Conservation (phyloP, 2,797 vertebrate species). For the Tympanoctomys barrerae region DNA sequence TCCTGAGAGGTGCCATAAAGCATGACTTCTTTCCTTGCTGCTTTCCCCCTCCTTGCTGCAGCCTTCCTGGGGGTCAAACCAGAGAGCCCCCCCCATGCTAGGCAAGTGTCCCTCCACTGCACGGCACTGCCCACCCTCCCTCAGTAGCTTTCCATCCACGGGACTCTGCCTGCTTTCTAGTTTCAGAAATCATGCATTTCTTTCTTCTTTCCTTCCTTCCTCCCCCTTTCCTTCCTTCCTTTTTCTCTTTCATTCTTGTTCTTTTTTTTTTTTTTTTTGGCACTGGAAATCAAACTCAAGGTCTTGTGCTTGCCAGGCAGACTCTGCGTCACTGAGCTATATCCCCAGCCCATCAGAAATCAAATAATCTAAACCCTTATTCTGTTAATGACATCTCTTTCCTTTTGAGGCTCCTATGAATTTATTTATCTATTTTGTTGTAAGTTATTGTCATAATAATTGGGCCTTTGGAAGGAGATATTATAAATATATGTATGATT, state of each 20-base stretch:
- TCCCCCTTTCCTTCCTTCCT: too few species aligned
- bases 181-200: slow-evolving; percentile 34
- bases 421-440: slow-evolving; percentile 15
- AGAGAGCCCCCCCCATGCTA: too few species aligned
- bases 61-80: neutral
- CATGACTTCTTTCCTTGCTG: neutral
- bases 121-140: too few species aligned
- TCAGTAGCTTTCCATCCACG: neutral
- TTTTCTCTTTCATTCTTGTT: too few species aligned
- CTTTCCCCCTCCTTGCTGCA: neutral
- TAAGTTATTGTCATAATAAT: slow-evolving; percentile 20
- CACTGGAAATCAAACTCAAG: too few species aligned
- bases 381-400: neutral
- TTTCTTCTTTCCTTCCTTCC: too few species aligned
- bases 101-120: too few species aligned
- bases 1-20: neutral
- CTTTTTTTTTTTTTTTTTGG: too few species aligned
- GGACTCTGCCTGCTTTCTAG: neutral
- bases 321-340: too few species aligned
- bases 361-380: neutral
- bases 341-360: neutral
- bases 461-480: slow-evolving; percentile 4
- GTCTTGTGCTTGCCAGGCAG: too few species aligned
- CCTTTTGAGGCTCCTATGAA: slow-evolving; percentile 8
- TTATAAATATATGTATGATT: neutral